Conservation (phyloP, 1,140 invertebrate genomes). For the Triops longicaudatus region DNA sequence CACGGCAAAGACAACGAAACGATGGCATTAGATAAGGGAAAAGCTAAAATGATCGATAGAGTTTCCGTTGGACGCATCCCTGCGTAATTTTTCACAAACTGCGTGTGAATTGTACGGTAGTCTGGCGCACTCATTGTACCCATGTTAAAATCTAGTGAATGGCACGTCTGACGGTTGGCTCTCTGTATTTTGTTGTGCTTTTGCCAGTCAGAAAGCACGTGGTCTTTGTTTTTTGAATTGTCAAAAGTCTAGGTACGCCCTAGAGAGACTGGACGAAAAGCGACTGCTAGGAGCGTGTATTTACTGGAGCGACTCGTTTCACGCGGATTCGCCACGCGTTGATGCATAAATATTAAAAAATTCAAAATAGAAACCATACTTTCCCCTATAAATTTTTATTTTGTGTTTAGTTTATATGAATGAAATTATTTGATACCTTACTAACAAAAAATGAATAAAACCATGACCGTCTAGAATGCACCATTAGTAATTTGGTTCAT, state of each 20-base stretch:
- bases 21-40: conserved; percentile 21
- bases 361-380: too few species aligned
- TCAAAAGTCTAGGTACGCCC: neutral
- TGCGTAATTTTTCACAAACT: conserved; percentile 27
- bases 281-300: too few species aligned
- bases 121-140: neutral
- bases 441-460: too few species aligned
- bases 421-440: too few species aligned
- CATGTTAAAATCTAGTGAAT: neutral
- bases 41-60: conserved; percentile 16
- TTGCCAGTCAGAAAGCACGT: neutral
- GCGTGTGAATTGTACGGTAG: conserved; percentile 8
- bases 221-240: neutral
- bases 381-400: too few species aligned
- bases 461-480: too few species aligned
- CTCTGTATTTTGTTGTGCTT: neutral
- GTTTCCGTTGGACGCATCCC: conserved; percentile 25
- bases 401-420: too few species aligned
- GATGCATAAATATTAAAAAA: too few species aligned
- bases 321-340: too few species aligned
- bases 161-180: neutral
- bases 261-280: too few species aligned
- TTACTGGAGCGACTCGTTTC: too few species aligned
- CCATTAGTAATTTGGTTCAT: too few species aligned
- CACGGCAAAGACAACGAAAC: conserved; percentile 22